These are phyloP conservation scores for Stichopus horrens DNA, from an alignment of 53 echinoderm and acorn worm genomes.

Conservation along the genomic window DNA sequence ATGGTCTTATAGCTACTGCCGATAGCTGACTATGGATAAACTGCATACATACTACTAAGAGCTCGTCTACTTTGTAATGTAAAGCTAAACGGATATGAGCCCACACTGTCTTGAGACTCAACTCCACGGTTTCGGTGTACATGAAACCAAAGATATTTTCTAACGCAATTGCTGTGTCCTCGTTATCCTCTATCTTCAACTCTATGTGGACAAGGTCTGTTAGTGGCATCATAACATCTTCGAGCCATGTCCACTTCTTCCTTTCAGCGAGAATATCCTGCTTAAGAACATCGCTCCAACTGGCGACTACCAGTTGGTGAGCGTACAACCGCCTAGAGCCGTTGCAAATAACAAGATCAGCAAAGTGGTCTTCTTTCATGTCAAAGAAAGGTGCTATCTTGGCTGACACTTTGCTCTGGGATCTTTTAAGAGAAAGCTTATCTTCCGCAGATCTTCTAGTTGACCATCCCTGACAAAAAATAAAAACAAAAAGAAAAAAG, in stretches of 20 bases:
- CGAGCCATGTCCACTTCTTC: not conserved
- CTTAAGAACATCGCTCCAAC: conserved; percentile 5
- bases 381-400: not conserved
- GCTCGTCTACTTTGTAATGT: not conserved
- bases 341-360: not conserved
- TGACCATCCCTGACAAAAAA: conserved; percentile 15
- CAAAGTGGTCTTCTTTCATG: not conserved
- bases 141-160: conserved; percentile 3
- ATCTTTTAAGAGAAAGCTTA: not conserved
- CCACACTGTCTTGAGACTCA: conserved; percentile 13
- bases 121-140: conserved; percentile 24
- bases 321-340: not conserved
- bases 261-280: not conserved
- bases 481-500: not conserved
- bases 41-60: not conserved
- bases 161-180: not conserved
- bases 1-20: not conserved
- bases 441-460: not conserved
- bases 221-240: not conserved
- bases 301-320: conserved; percentile 21
- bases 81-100: not conserved
- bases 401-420: not conserved
- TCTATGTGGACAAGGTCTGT: not conserved
- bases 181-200: not conserved
- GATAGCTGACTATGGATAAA: not conserved